Evolutionary conservation across 2,113 vertebrate genomes (phyloP), one percentile per base, ranked within the genome.

Genomic region (Amphiprion percula): DNA sequence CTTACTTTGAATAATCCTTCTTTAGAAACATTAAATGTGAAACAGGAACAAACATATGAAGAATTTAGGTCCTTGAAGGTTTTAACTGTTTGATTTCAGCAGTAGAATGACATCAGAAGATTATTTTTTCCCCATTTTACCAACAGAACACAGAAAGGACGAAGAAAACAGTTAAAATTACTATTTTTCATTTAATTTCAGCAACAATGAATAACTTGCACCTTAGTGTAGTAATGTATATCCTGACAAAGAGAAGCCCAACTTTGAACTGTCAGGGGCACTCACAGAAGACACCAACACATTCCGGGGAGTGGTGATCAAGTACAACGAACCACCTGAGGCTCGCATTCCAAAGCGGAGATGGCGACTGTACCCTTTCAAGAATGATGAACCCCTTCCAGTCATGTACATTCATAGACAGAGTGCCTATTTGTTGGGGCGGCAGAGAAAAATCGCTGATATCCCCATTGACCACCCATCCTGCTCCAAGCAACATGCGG

Each of bases 371-470:
- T 99, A 99, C 74, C 98, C 98, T 0, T 99, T 99, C 88, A 99
- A 99, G 87, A 98, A 99, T 0, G 97, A 99, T 0, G 97, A 99
- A 75, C 95, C 97, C 1, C 97, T 99, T 10, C 97, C 98, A 0
- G 97, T 99, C 47, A 99, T 99, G 98, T 98, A 99, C 90, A 95
- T 99, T 49, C 98, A 99, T 93, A 86, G 98, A 85, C 98, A 99
- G 91, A 99, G 98, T 6, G 98, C 98, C 0, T 99, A 99, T 74
- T 95, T 99, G 2, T 88, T 99, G 91, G 98, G 98, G 46, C 85
- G 98, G 66, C 97, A 98, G 87, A 95, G 98, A 55, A 94, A 94
- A 68, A 99, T 99, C 0, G 98, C 98, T 0, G 98, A 99, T 78
- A 99, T 99, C 66, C 97, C 98, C 10, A 99, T 99, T 0, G 98